These are phyloP conservation scores for Oplegnathus fasciatus DNA, from an alignment of 2,113 vertebrate genomes.

Conservation along the genomic window DNA sequence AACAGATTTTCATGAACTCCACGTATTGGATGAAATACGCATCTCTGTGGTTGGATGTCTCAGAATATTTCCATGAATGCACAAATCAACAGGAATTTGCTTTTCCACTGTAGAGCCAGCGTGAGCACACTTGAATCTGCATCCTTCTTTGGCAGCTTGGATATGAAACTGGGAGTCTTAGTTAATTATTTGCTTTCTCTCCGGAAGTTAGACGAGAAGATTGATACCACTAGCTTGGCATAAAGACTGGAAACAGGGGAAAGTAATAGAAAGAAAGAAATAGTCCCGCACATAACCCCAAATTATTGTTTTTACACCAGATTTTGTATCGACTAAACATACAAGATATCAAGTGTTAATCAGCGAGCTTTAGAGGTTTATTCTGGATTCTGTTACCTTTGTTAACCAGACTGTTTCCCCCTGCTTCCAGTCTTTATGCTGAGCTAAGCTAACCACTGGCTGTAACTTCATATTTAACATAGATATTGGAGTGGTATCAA, in stretches of 20 bases:
- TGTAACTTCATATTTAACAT: not conserved
- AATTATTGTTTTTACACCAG: not conserved
- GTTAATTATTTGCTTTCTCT: not conserved
- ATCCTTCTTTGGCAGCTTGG: constrained; percentile 17
- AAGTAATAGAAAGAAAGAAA: not conserved
- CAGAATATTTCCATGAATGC: constrained; percentile 28
- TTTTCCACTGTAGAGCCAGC: not conserved
- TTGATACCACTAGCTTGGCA: not conserved
- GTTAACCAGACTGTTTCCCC: too few relatives aligned
- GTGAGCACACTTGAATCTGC: constrained; percentile 12
- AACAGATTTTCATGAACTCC: not conserved
- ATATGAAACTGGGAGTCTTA: not conserved
- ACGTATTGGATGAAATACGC: not conserved
- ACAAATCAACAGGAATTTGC: constrained; percentile 11
- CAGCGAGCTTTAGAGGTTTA: not conserved
- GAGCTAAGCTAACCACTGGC: not conserved
- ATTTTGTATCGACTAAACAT: not conserved
- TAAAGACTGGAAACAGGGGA: too few relatives aligned
- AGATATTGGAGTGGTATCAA: not conserved
- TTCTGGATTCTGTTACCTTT: too few relatives aligned
- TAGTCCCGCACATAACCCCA: not conserved
- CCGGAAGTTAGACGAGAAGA: not conserved
- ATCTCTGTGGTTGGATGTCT: constrained; percentile 18
- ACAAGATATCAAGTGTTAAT: not conserved
- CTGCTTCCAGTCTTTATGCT: not conserved